Base-by-base conservation (phyloP, 2,113 vertebrate species). In the Macquaria australasica region DNA sequence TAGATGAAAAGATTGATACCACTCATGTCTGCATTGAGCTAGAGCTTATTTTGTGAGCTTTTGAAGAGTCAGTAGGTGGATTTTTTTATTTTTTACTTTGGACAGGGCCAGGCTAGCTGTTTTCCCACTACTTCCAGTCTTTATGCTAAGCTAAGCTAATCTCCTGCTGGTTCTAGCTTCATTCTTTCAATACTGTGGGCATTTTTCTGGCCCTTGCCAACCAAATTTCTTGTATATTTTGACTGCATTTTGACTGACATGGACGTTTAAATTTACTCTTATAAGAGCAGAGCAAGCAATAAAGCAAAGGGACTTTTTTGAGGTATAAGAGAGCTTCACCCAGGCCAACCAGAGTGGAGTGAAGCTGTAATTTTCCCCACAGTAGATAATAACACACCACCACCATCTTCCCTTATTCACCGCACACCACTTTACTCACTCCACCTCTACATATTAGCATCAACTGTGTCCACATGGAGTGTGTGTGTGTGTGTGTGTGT, bases 361-460 rank as follows among this genome's bases (percentile, higher is more conserved):
- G 14, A 48, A 72, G 79, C 81, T 0, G 12, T 78, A 41, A 74
- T 69, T 82, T 15, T 82, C 66, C 53, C 72, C 53, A 58, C 68
- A 59, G 64, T 28, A 5, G 4, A n/a, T 77, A 64, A 58, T 58
- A 75, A 72, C 60, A 79, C 76, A 45, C 41, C 34, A 34, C 73
- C 79, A 77, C 77, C 86, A 76, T 86, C 39, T 74, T 83, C 59
- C 66, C 73, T 74, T 75, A 43, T 72, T 72, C 67, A 53, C 43
- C 39, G 0, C 62, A 45, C 51, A 28, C 43, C 69, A 50, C 74
- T 82, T 80, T 41, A 75, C 74, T 50, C 73, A 62, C 25, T 73
- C 56, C 67, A 72, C 37, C 63, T 66, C 51, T 48, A 51, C 48
- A 28, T 83, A 10, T 41, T 73, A 77, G 50, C 66, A 56, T 64